Percentiles rank a stretch among this genome's conserved stretches.
These are phyloP conservation scores for Electrona antarctica DNA, from an alignment of 2,113 vertebrate species.

Conservation along the genomic window DNA sequence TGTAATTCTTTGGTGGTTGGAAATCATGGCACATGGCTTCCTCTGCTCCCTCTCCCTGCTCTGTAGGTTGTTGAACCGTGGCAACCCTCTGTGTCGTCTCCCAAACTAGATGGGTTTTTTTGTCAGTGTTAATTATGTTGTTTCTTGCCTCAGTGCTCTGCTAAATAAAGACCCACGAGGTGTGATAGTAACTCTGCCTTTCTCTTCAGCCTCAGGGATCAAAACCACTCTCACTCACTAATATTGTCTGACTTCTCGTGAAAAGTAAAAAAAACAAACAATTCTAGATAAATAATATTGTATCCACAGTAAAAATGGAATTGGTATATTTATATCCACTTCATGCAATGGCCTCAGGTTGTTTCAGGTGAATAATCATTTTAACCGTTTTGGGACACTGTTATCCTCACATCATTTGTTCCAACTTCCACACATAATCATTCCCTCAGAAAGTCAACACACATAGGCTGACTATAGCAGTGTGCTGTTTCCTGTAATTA, in stretches of 20 bases:
- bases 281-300: no score
- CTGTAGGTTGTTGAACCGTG: conserved; percentile 29
- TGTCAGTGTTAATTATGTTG: conserved; percentile 53
- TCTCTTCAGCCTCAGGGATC: conserved; percentile 27
- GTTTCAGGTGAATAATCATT: no score
- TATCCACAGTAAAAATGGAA: not conserved
- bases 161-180: conserved; percentile 6
- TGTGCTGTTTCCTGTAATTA: conserved; percentile 22
- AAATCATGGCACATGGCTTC: no score
- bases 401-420: not conserved
- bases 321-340: no score
- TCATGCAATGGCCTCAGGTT: no score
- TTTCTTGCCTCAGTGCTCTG: conserved; percentile 31
- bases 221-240: conserved; percentile 36
- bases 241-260: conserved; percentile 19
- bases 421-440: not conserved
- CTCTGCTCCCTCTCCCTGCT: no score
- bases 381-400: no score
- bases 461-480: no score
- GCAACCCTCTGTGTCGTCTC: conserved; percentile 47
- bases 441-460: no score
- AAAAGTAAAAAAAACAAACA: not conserved
- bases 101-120: conserved; percentile 42
- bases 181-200: conserved; percentile 23
- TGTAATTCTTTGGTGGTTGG: no score